phyloP scores from a whole-genome alignment of 2,113 vertebrate genomes.

The Malurus cyaneus region DNA sequence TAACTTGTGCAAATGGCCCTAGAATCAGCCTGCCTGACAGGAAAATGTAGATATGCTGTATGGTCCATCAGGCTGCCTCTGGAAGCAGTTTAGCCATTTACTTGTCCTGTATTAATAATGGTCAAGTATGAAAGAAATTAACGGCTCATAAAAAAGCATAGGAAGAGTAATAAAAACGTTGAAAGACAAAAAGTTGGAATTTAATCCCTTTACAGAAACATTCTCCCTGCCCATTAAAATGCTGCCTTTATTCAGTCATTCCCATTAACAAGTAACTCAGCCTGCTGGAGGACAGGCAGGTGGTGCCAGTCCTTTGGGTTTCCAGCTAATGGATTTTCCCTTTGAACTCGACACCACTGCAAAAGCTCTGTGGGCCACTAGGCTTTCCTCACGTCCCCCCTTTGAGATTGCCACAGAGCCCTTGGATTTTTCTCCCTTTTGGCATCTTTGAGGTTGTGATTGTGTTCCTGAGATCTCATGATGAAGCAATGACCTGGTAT shows the following conservation, averaged over 20 bases:
- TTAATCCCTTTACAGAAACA: neutral
- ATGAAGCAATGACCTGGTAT: no score
- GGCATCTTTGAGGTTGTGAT: neutral
- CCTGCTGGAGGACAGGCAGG: neutral
- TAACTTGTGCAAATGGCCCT: neutral
- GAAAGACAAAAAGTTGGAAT: conserved; percentile 16
- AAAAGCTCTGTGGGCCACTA: neutral
- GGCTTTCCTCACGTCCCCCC: neutral
- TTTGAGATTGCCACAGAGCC: neutral
- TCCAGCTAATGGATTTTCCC: neutral
- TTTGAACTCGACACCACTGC: neutral
- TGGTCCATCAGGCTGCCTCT: neutral
- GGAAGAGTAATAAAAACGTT: neutral
- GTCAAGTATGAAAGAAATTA: conserved; percentile 14
- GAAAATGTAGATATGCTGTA: neutral
- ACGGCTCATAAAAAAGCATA: neutral
- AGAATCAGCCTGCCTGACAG: neutral
- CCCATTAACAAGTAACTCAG: neutral
- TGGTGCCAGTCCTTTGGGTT: neutral
- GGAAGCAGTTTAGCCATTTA: conserved; percentile 5
- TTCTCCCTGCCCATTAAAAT: neutral
- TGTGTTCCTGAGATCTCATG: neutral
- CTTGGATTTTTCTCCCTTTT: neutral
- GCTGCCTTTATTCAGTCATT: neutral
- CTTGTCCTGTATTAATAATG: neutral